Evolutionary conservation across 2,888 invertebrate species (phyloP).

Genomic region (Azorinus chamasolen): DNA sequence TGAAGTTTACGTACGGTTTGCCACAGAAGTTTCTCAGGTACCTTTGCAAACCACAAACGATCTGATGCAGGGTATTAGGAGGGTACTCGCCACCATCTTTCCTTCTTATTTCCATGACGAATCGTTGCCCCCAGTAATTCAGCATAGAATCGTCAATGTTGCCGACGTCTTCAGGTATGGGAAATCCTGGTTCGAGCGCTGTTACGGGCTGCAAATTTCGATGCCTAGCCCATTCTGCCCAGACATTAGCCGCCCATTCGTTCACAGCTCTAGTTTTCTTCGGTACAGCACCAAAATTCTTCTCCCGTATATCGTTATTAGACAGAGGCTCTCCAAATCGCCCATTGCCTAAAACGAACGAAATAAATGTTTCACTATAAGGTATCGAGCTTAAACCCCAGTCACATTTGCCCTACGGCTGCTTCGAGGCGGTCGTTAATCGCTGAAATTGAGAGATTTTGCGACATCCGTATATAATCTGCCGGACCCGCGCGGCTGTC

Average conservation of each 20-base stretch:
- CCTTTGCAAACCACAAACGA: constrained; percentile 13
- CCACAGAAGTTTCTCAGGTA: not conserved
- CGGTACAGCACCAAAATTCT: not conserved
- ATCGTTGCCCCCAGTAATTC: constrained; percentile 14
- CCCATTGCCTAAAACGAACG: constrained; percentile 6
- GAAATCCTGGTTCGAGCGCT: not conserved
- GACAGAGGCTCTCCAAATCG: constrained; percentile 4
- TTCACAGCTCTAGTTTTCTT: not conserved
- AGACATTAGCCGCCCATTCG: constrained; percentile 4
- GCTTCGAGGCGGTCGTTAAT: too few relatives aligned
- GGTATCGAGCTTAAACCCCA: too few relatives aligned
- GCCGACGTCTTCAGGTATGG: constrained; percentile 18
- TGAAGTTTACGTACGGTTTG: not conserved
- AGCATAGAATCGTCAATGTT: not conserved
- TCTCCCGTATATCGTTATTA: not conserved
- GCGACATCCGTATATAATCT: too few relatives aligned
- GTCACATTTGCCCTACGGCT: too few relatives aligned
- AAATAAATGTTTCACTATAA: too few relatives aligned
- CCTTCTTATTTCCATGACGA: constrained; percentile 5
- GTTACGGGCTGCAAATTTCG: constrained; percentile 1
- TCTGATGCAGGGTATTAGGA: constrained; percentile 7
- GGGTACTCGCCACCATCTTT: constrained; percentile 20
- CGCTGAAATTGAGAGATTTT: too few relatives aligned
- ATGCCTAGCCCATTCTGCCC: constrained; percentile 12
- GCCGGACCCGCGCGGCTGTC: too few relatives aligned